phyloP scores from a whole-genome alignment of 1,140 invertebrate species.

The Aphaenogaster rudis region DNA sequence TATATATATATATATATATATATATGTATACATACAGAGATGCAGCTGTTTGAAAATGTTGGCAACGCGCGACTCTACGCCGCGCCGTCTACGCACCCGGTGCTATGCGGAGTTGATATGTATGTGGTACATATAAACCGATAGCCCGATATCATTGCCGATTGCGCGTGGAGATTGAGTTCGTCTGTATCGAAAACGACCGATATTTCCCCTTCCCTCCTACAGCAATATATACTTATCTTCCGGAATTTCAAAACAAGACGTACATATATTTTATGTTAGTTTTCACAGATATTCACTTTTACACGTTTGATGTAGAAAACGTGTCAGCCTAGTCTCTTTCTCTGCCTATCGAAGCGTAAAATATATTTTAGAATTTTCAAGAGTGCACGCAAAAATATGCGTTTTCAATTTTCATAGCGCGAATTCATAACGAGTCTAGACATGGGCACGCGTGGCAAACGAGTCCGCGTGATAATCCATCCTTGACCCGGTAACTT shows the following conservation, averaged over 20 bases:
- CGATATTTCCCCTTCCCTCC: background rate
- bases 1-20: too few relatives aligned
- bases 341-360: background rate
- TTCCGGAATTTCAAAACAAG: background rate
- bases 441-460: background rate
- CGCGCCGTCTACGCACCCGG: too few relatives aligned
- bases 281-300: too few relatives aligned
- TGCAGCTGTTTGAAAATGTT: conserved; percentile 21
- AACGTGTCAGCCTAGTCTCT: background rate
- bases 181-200: background rate
- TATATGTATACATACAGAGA: background rate
- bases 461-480: conserved; percentile 22
- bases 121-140: too few relatives aligned
- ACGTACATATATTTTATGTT: background rate
- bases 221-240: too few relatives aligned
- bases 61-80: background rate
- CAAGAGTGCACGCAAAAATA: background rate
- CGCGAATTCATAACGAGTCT: conserved; percentile 7
- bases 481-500: conserved; percentile 54
- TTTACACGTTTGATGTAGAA: background rate
- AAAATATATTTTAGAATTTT: conserved; percentile 2
- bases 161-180: background rate
- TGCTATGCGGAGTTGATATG: too few relatives aligned
- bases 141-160: too few relatives aligned
- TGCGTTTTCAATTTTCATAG: too few relatives aligned